Evolutionary conservation across 1,140 invertebrate genomes (phyloP).

Genomic region (Himalopsyche phryganea): DNA sequence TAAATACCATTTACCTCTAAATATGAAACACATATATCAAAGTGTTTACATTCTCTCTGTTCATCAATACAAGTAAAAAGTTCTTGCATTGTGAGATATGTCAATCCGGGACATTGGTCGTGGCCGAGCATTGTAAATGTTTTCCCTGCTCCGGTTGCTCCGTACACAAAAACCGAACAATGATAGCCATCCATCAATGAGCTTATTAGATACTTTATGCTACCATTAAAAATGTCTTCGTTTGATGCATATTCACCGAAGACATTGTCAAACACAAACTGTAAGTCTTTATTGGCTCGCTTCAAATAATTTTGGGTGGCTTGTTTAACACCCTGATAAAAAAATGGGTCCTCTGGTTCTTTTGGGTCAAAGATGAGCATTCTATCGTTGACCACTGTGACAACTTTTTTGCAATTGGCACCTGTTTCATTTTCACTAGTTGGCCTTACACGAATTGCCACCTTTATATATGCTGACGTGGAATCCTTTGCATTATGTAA

Average conservation of each 20-base stretch:
- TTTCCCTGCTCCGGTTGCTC: constrained; percentile 93
- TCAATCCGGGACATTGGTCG: constrained; percentile 83
- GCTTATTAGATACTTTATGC: constrained; percentile 71
- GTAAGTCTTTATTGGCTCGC: constrained; percentile 78
- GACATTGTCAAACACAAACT: constrained; percentile 85
- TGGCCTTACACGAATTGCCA: constrained; percentile 75
- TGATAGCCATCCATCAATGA: constrained; percentile 82
- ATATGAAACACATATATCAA: constrained; percentile 71
- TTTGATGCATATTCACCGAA: constrained; percentile 68
- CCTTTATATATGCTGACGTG: constrained; percentile 60
- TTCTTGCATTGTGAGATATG: constrained; percentile 86
- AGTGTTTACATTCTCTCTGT: constrained; percentile 64
- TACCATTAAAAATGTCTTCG: constrained; percentile 72
- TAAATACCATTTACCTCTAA: constrained; percentile 58
- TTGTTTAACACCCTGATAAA: constrained; percentile 76
- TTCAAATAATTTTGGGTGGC: constrained; percentile 76
- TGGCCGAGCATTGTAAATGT: constrained; percentile 97
- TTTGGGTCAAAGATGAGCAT: constrained; percentile 88
- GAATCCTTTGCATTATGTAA: constrained; percentile 45
- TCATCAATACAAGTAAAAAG: constrained; percentile 79
- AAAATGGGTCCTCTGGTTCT: constrained; percentile 75
- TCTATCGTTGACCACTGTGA: constrained; percentile 72
- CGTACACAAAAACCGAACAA: constrained; percentile 92
- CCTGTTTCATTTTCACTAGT: constrained; percentile 62
- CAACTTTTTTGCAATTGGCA: constrained; percentile 50